Conservation (phyloP, 1,140 invertebrate species). For the Zeugodacus cucurbitae region DNA sequence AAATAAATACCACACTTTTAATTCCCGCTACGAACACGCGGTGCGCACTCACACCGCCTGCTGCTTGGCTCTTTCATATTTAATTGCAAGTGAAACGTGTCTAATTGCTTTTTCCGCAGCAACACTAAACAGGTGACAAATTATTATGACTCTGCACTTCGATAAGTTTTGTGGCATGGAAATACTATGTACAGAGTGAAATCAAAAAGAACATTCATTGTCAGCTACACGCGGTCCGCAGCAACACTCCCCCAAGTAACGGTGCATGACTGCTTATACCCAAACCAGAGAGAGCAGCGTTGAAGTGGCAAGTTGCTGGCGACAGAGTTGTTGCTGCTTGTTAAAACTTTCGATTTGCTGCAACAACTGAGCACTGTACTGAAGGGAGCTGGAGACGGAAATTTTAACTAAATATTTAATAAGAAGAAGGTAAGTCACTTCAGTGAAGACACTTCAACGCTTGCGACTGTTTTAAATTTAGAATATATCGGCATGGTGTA, state of each 20-base stretch:
- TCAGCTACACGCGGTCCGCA: background rate
- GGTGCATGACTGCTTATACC: background rate
- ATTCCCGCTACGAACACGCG: background rate
- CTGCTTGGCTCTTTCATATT: constrained; percentile 18
- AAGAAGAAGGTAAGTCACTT: constrained; percentile 1
- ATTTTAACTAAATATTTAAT: constrained; percentile 31
- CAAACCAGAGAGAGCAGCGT: background rate
- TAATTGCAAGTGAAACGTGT: constrained; percentile 43
- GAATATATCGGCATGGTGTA: background rate
- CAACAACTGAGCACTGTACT: background rate
- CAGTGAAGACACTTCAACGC: background rate
- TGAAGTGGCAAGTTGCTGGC: background rate
- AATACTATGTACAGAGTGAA: background rate
- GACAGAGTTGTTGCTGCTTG: background rate
- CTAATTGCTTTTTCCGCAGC: constrained; percentile 44
- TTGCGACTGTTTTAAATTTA: constrained; percentile 3
- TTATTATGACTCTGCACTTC: constrained; percentile 19
- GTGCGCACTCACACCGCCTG: background rate
- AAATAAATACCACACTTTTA: background rate
- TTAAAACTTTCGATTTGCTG: background rate
- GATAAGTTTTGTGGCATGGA: background rate
- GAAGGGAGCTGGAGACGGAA: background rate
- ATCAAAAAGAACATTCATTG: background rate
- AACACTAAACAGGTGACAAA: constrained; percentile 44
- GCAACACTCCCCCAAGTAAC: background rate